These are phyloP conservation scores for Diceros bicornis DNA, from an alignment of 2,797 vertebrate species.

Conservation along the genomic window DNA sequence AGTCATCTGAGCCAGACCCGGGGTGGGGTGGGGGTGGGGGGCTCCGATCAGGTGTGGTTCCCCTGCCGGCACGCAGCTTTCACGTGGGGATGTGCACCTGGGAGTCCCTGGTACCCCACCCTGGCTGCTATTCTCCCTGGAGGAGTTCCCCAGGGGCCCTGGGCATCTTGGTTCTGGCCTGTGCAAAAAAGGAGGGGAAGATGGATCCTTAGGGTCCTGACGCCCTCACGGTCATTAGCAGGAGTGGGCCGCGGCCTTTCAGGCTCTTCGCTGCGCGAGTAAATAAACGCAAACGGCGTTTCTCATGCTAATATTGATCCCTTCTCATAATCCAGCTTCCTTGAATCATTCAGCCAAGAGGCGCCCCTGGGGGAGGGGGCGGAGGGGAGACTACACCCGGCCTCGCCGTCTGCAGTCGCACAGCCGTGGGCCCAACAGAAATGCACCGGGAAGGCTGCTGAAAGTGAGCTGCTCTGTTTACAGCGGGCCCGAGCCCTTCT, in stretches of 20 bases:
- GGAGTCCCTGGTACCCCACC: not conserved
- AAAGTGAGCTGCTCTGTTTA: not conserved
- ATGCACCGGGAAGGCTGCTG: not conserved
- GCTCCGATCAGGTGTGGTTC: not conserved
- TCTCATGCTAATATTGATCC: accelerated
- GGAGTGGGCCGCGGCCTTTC: too few relatives aligned
- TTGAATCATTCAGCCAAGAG: not conserved
- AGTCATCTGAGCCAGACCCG: not conserved
- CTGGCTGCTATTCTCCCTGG: not conserved
- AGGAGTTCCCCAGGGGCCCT: not conserved
- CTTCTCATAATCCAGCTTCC: not conserved
- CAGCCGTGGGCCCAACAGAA: not conserved
- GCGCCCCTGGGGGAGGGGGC: not conserved
- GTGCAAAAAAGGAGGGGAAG: too few relatives aligned
- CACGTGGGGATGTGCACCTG: not conserved
- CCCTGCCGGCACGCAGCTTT: not conserved
- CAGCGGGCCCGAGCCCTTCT: accelerated
- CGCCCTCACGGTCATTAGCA: accelerated
- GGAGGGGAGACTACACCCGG: not conserved
- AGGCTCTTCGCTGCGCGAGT: not conserved
- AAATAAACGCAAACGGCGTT: not conserved
- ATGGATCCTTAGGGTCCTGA: too few relatives aligned
- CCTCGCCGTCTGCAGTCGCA: not conserved
- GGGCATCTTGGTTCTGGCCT: too few relatives aligned
- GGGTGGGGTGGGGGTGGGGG: too few relatives aligned